These are phyloP conservation scores for Chloroclysta siterata DNA, from an alignment of 2,888 invertebrate genomes.

Conservation along the genomic window DNA sequence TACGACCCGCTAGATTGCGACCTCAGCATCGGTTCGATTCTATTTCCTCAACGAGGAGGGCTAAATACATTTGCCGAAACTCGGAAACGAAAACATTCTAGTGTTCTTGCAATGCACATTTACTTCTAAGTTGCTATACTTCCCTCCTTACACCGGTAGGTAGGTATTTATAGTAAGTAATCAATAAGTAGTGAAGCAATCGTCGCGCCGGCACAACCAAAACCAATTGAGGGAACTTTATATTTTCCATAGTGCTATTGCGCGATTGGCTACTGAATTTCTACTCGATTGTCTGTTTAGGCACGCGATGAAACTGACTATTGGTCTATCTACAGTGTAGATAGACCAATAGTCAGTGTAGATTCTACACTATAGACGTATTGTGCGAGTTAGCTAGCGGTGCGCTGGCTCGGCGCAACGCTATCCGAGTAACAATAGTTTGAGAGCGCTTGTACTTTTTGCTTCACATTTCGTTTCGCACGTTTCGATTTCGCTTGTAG, in stretches of 20 bases:
- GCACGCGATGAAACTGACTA: background rate
- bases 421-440: constrained; percentile 46
- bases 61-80: constrained; percentile 5
- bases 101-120: constrained; percentile 6
- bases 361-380: no score
- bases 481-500: constrained; percentile 58
- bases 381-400: no score
- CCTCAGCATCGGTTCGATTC: constrained; percentile 15
- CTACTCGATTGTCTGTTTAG: background rate
- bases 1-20: no score
- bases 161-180: no score
- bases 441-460: constrained; percentile 58
- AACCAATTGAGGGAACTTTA: background rate
- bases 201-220: background rate
- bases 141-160: no score
- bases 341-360: no score
- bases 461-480: constrained; percentile 64
- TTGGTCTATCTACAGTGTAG: background rate
- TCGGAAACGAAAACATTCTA: constrained; percentile 2
- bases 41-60: constrained; percentile 19
- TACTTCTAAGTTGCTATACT: background rate
- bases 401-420: background rate
- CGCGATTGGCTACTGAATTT: constrained; percentile 8
- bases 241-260: background rate
- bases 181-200: background rate